These are phyloP conservation scores for Sebastes iracundus DNA, from an alignment of 2,797 vertebrate genomes.

Conservation along the genomic window DNA sequence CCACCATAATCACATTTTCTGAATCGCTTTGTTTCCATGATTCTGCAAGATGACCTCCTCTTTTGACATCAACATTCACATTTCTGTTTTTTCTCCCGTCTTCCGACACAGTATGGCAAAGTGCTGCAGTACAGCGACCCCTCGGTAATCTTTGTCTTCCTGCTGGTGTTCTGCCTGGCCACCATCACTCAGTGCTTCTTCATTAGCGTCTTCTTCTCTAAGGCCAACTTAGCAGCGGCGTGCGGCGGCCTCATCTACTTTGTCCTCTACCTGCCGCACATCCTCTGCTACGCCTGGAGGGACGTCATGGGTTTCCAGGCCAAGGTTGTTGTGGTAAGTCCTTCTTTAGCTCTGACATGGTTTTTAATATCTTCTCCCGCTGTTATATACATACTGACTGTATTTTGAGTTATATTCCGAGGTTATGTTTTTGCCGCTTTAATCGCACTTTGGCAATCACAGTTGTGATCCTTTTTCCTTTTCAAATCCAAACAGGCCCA, in stretches of 20 bases:
- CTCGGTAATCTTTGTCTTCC: slow-evolving; percentile 93
- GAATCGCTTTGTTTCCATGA: background rate
- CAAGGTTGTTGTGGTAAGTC: slow-evolving; percentile 91
- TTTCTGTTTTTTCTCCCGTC: background rate
- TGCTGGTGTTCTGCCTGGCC: slow-evolving; percentile 90
- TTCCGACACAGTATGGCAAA: slow-evolving; percentile 87
- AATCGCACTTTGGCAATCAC: slow-evolving; percentile 21
- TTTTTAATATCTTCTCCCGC: slow-evolving; percentile 36
- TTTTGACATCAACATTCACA: background rate
- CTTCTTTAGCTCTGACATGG: slow-evolving; percentile 20
- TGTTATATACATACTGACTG: slow-evolving; percentile 30
- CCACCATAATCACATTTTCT: slow-evolving; percentile 47
- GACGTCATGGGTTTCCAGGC: slow-evolving; percentile 88
- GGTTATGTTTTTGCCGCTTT: slow-evolving; percentile 20
- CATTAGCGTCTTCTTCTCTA: slow-evolving; percentile 97
- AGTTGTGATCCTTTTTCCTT: background rate
- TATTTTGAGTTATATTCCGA: slow-evolving; percentile 6
- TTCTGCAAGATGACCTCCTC: background rate
- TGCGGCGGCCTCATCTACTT: slow-evolving; percentile 98
- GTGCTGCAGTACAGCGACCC: slow-evolving; percentile 96
- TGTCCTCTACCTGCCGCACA: slow-evolving; percentile 92
- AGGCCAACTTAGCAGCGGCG: slow-evolving; percentile 95
- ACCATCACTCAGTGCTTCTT: slow-evolving; percentile 96
- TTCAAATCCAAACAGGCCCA: slow-evolving; percentile 10
- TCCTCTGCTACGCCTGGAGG: slow-evolving; percentile 94